Evolutionary conservation across 2,888 invertebrate species (phyloP), one percentile per base, ranked within the genome.

Genomic region (Drosophila yooni): DNA sequence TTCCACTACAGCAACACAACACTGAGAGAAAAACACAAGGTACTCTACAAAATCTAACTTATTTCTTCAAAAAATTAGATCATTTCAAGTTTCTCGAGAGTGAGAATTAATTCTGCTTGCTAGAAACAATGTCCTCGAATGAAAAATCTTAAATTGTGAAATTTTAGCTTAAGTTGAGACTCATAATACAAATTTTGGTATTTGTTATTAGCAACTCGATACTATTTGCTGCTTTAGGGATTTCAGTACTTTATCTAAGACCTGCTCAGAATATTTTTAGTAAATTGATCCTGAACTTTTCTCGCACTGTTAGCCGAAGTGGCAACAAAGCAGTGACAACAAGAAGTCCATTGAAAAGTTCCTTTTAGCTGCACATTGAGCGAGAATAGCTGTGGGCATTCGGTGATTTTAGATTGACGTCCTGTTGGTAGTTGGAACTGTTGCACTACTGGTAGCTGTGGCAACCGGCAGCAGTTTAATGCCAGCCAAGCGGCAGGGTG

Each of bases 401-500:
- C 6, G 25, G 51, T 38, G 10, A 2, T 43, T 48, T 50, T 33
- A 56, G 50, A 48, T 57, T 53, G 40, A 58, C 33, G n/a, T 56
- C 56, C 18, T 57, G 38, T 33, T 46, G 29, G 34, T 15, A 8
- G 15, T 15, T 15, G 5, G 5, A 13, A 10, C 38, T 27, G 4
- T 38, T 57, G 40, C 56, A 56, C 27, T 38, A 25, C 15, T n/a
- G 18, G 21, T 18, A 29, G 25, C 25, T 40, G 62, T 27, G 56
- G 56, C 66, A 76, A 62, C 63, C 78, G 64, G 84, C 80, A 87
- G 76, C 85, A 79, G 86, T 64, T 77, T 80, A 74, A 82, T 79
- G 83, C 63, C 83, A 79, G 36, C 64, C 62, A 54, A 83, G 88
- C 89, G 76, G 66, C 76, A 79, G 88, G 82, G 63, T 70, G 70